Conservation (phyloP, 2,888 invertebrate genomes). For the Eubasilissa splendida region DNA sequence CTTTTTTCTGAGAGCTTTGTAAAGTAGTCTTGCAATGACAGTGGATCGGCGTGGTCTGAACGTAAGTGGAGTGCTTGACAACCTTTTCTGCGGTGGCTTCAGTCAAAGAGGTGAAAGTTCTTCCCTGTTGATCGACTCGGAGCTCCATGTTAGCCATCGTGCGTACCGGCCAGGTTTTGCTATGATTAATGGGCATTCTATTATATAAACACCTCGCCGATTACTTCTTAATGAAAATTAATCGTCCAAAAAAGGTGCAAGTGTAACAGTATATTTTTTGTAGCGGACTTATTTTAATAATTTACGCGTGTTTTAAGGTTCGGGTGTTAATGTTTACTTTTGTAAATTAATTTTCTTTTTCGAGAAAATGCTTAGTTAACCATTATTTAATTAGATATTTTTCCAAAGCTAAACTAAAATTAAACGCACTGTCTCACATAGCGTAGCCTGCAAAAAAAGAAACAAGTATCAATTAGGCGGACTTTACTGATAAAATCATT, state of each 20-base stretch:
- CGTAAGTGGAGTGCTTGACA: conserved; percentile 47
- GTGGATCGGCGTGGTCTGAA: conserved; percentile 45
- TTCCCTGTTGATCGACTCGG: conserved; percentile 64
- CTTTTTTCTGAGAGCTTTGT: conserved; percentile 30
- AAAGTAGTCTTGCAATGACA: conserved; percentile 44
- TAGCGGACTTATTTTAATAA: conserved; percentile 2
- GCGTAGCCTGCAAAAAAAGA: too few relatives aligned
- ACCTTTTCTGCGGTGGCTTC: conserved; percentile 55
- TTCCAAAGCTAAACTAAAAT: too few relatives aligned
- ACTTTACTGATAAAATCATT: too few relatives aligned
- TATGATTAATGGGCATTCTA: conserved; percentile 63
- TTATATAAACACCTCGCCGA: conserved; percentile 29
- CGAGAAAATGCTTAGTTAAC: conserved; percentile 5
- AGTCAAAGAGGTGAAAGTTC: conserved; percentile 64
- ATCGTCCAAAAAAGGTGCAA: conserved; percentile 24
- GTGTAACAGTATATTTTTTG: not conserved
- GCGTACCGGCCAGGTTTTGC: conserved; percentile 67
- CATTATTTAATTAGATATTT: not conserved
- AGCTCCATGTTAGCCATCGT: conserved; percentile 66
- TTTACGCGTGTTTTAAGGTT: conserved; percentile 17
- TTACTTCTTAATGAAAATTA: conserved; percentile 46
- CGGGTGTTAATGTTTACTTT: not conserved
- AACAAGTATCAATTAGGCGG: too few relatives aligned
- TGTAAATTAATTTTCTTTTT: not conserved
- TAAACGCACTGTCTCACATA: too few relatives aligned